Conservation (phyloP, 1,140 invertebrate genomes). For the Cheumatopsyche charites region DNA sequence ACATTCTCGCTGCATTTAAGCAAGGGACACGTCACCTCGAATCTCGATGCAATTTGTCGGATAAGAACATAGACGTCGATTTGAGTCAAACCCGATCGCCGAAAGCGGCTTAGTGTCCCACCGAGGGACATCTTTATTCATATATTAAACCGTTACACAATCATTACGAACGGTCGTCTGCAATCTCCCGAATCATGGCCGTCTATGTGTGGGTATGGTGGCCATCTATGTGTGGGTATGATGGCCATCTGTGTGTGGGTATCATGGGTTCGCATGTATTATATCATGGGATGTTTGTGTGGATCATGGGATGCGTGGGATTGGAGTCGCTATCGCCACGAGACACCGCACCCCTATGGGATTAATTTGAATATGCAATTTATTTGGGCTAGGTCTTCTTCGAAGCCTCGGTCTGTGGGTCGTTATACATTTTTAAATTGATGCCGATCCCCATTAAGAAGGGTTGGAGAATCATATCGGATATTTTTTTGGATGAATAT, state of each 20-base stretch:
- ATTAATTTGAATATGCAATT: constrained; percentile 48
- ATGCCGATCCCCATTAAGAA: no score
- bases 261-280: no score
- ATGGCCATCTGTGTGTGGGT: no score
- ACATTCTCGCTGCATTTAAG: no score
- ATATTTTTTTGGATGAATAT: no score
- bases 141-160: constrained; percentile 43
- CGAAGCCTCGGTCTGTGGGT: background rate
- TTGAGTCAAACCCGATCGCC: background rate
- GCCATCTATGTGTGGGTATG: no score
- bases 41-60: constrained; percentile 12
- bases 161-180: constrained; percentile 43
- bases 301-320: background rate
- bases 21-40: no score
- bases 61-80: constrained; percentile 21
- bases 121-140: constrained; percentile 46
- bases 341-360: constrained; percentile 26
- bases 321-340: background rate
- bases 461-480: no score
- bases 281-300: no score
- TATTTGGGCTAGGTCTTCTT: constrained; percentile 28
- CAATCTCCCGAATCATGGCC: background rate
- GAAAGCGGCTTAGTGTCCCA: constrained; percentile 44
- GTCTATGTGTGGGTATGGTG: no score
- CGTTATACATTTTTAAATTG: constrained; percentile 12